These are phyloP conservation scores for Coendou prehensilis DNA, from an alignment of 2,797 vertebrate species.

Conservation along the genomic window DNA sequence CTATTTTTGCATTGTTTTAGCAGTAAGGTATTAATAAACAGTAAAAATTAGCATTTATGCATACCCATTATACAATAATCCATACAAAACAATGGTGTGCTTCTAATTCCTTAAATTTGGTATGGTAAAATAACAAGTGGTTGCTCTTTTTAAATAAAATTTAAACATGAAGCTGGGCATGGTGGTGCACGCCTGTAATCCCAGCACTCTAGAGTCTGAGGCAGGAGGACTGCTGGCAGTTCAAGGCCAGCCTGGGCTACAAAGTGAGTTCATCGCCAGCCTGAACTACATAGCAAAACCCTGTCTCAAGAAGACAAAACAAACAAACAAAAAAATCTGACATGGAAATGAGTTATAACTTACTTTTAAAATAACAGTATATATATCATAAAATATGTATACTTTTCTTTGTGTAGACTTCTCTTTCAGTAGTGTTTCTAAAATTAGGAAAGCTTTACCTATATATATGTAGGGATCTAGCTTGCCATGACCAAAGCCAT, in stretches of 20 bases:
- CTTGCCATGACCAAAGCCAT: neutral
- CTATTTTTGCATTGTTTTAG: neutral
- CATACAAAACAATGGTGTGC: neutral
- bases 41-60: neutral
- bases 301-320: neutral
- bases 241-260: neutral
- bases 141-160: slow-evolving; percentile 36
- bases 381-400: neutral
- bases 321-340: neutral
- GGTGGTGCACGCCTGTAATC: neutral
- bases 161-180: neutral
- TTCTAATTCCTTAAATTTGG: neutral
- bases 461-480: neutral
- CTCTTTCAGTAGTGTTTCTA: slow-evolving; percentile 22
- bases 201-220: neutral
- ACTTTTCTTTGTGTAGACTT: neutral
- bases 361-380: neutral
- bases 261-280: neutral
- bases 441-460: neutral
- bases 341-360: slow-evolving; percentile 30
- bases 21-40: slow-evolving; percentile 33
- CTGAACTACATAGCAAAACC: neutral
- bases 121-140: neutral
- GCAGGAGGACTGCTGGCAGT: neutral
- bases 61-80: neutral